Evolutionary conservation across 1,140 invertebrate genomes (phyloP).

Genomic region (Magallana ariakensis): DNA sequence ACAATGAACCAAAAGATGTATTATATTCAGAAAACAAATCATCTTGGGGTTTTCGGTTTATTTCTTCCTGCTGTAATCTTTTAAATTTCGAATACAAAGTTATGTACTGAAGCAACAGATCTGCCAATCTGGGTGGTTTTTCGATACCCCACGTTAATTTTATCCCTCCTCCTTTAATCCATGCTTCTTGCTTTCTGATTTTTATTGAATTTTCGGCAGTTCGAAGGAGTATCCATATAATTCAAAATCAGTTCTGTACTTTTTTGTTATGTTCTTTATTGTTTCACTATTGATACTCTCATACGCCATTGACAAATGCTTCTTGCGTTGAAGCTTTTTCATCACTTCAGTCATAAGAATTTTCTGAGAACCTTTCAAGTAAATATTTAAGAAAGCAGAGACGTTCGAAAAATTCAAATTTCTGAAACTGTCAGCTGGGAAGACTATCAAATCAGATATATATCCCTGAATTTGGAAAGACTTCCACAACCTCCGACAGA

Average conservation of each 20-base stretch:
- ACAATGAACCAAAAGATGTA: too few species aligned
- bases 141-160: too few species aligned
- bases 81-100: too few species aligned
- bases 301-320: background rate
- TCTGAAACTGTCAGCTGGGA: slow-evolving; percentile 17
- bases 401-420: background rate
- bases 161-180: too few species aligned
- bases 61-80: too few species aligned
- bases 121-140: too few species aligned
- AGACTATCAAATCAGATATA: slow-evolving; percentile 31
- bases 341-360: background rate
- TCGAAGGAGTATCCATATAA: background rate
- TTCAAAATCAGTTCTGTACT: slow-evolving; percentile 1
- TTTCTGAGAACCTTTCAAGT: background rate
- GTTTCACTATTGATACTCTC: background rate
- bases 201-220: background rate
- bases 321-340: background rate
- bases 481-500: slow-evolving; percentile 38
- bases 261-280: background rate
- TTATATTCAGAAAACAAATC: too few species aligned
- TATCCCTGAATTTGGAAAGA: slow-evolving; percentile 57
- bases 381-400: background rate
- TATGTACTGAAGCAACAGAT: too few species aligned
- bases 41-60: too few species aligned
- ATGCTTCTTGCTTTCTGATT: too few species aligned